phyloP scores from a whole-genome alignment of 2,888 invertebrate species.

The Aphidius colemani region DNA sequence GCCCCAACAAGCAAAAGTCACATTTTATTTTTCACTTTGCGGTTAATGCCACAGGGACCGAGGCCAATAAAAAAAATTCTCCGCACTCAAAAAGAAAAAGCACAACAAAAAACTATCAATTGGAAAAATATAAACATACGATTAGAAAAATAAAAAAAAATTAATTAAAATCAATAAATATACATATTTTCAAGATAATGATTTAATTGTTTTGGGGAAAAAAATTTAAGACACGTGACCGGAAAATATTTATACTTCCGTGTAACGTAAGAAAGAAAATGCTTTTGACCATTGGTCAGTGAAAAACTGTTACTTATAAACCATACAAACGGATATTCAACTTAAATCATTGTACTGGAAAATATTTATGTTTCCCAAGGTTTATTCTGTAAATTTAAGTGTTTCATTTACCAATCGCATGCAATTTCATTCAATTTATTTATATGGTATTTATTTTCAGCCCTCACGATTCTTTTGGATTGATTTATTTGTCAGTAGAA shows the following conservation, averaged over 20 bases:
- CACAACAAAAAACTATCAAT: no score
- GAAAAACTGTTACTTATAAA: conserved; percentile 11
- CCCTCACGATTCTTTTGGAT: conserved; percentile 16
- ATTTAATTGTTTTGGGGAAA: conserved; percentile 52
- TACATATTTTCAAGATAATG: conserved; percentile 46
- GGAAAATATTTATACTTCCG: conserved; percentile 35
- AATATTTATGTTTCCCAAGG: conserved; percentile 50
- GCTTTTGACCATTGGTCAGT: neutral
- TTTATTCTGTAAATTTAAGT: conserved; percentile 24
- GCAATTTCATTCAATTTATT: no score
- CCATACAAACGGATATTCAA: conserved; percentile 26
- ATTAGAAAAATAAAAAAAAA: neutral
- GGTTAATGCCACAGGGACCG: no score
- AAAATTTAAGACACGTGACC: conserved; percentile 48
- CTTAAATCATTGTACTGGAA: conserved; percentile 45
- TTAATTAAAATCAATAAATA: neutral
- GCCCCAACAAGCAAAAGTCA: no score
- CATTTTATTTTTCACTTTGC: no score
- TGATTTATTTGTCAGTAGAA: no score
- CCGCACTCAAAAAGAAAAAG: no score
- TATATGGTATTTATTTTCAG: neutral
- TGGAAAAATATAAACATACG: no score
- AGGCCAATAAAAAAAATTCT: no score
- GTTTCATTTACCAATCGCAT: neutral
- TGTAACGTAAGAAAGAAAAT: conserved; percentile 18